Evolutionary conservation across 1,140 invertebrate genomes (phyloP), one percentile per base, ranked within the genome.

Genomic region (Meloidogyne hapla): DNA sequence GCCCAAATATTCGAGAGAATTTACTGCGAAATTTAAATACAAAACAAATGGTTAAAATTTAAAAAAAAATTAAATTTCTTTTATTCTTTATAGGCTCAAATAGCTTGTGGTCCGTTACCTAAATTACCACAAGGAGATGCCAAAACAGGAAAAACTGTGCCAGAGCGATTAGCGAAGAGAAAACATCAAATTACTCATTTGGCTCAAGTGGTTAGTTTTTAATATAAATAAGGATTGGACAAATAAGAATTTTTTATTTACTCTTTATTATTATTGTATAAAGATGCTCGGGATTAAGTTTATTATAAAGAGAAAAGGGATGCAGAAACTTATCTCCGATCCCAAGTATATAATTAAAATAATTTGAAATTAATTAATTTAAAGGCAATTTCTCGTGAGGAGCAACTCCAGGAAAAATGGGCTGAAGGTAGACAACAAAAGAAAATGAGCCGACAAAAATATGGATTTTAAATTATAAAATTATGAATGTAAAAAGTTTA

Each of bases 161-260:
- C 71, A 28, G 81, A 82, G 64, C 79, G 74, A 68, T 70, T 78
- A 48, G 81, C 82, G 12, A 81, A 84, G 65, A 70, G 79, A 67
- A 83, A 83, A 48, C 82, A 83, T 62, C 82, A 83, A 75, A 83
- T 83, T 61, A 83, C 83, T 23, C 80, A 83, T 80, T 65, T 83
- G 23, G 82, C 82, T 2, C 42, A 70, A 25, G 42, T 84, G 77
- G 77, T 78, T n/a, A 48, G 76, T 48, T 77, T 75, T 56, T 75
- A 45, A 74, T 3, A n/a, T 12, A 23, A 23, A 23, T 74, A 33
- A 33, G 33, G 2, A 33, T n/a, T n/a, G n/a, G n/a, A n/a, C n/a
- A n/a, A n/a, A n/a, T n/a, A n/a, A n/a, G n/a, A n/a, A n/a, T n/a
- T n/a, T n/a, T n/a, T n/a, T n/a, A n/a, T n/a, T n/a, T n/a, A n/a